Percentiles rank a stretch among this genome's conserved stretches.
Conservation (phyloP, 2,888 invertebrate genomes). For the Galerucella pusilla region DNA sequence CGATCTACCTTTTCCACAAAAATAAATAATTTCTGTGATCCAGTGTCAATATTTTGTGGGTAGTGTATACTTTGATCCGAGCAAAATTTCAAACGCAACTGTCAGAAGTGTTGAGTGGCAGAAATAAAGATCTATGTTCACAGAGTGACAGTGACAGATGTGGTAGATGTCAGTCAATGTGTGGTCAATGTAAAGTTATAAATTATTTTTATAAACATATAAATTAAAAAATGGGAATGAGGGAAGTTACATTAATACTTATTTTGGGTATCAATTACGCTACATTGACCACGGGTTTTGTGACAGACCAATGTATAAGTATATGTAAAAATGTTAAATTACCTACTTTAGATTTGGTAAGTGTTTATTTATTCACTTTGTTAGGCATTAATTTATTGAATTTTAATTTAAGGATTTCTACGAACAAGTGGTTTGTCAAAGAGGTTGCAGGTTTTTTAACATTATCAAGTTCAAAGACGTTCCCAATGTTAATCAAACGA, state of each 20-base stretch:
- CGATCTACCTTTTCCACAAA: too few species aligned
- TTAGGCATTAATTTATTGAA: conserved; percentile 16
- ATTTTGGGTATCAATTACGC: conserved; percentile 27
- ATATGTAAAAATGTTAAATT: conserved; percentile 49
- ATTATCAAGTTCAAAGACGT: conserved; percentile 57
- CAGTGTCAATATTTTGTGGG: too few species aligned
- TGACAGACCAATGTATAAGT: conserved; percentile 48
- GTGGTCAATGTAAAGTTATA: conserved; percentile 26
- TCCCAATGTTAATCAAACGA: conserved; percentile 54
- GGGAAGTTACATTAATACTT: conserved; percentile 27
- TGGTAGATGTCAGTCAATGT: conserved; percentile 25
- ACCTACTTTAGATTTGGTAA: conserved; percentile 49
- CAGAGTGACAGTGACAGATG: background rate
- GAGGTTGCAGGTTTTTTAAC: conserved; percentile 59
- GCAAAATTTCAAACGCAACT: too few species aligned
- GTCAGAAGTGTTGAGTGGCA: background rate
- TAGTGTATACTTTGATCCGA: too few species aligned
- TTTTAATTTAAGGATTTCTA: conserved; percentile 51
- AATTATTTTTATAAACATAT: conserved; percentile 19
- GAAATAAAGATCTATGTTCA: background rate
- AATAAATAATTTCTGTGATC: too few species aligned
- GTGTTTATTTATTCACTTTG: conserved; percentile 19
- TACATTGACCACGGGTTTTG: conserved; percentile 37
- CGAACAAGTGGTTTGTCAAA: conserved; percentile 56
- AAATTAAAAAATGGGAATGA: conserved; percentile 22